A percentile compares a stretch with the other conserved stretches of the same genome.
These are phyloP conservation scores for Sebastes miniatus DNA, from an alignment of 2,797 vertebrate species.

Conservation along the genomic window DNA sequence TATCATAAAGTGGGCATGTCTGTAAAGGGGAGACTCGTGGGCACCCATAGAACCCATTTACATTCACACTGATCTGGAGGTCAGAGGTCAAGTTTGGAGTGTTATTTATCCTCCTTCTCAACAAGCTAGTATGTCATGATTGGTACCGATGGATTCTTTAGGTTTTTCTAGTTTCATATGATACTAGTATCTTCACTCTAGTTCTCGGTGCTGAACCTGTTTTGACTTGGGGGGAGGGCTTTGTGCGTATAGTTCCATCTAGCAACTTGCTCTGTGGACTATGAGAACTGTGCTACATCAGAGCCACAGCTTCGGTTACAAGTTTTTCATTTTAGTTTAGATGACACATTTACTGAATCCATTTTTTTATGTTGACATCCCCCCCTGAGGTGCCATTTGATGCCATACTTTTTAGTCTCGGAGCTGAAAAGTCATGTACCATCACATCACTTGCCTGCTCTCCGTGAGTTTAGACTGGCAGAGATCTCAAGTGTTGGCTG, in stretches of 20 bases:
- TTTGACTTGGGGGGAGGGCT: neutral
- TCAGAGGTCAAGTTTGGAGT: too few species aligned
- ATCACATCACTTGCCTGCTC: neutral
- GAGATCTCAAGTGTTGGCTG: neutral
- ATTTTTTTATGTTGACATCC: neutral
- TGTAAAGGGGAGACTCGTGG: too few species aligned
- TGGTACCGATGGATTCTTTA: accelerated
- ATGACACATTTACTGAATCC: neutral
- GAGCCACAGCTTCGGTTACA: too few species aligned
- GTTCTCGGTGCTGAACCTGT: neutral
- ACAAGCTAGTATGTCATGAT: too few species aligned
- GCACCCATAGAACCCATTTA: too few species aligned
- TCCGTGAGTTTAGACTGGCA: neutral
- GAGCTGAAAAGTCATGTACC: neutral
- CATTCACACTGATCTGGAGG: too few species aligned
- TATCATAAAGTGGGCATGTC: too few species aligned
- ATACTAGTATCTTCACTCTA: accelerated
- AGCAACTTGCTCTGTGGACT: neutral
- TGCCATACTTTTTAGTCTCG: neutral
- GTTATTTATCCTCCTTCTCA: accelerated
- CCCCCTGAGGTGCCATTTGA: neutral
- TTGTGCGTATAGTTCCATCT: neutral
- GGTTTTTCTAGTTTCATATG: too few species aligned
- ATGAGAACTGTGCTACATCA: neutral
- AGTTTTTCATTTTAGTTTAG: neutral